Evolutionary conservation across 2,113 vertebrate species (phyloP), one percentile per base, ranked within the genome.

Genomic region (Heliornis fulica): DNA sequence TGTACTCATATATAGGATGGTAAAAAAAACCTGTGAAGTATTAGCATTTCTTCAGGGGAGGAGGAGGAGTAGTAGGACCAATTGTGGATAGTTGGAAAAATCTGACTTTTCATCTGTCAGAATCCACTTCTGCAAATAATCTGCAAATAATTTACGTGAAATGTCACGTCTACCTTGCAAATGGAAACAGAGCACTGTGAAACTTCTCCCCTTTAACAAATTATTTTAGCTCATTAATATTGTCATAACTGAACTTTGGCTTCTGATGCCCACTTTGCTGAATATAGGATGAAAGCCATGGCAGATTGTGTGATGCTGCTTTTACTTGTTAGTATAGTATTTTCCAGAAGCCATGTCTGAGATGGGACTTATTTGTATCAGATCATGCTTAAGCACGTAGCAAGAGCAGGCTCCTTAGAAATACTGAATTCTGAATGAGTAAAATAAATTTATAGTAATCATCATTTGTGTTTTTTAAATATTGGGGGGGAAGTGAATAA

Each of bases 401-500:
- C n/a, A 64, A 75, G 15, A 77, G 7, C 3, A n/a, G 5, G 7
- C 34, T 65, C 28, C 60, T 50, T 48, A 23, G 32, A 82, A 66
- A 38, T 57, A 28, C 51, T 59, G 29, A 2, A 28, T 64, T 90
- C 32, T 71, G 48, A 75, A 59, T 17, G 70, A 48, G 31, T 26
- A 56, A 40, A 78, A 46, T 28, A 28, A 50, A 14, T 59, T 41
- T 26, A 16, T 65, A 43, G 19, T 68, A 48, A 64, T 77, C 23
- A 38, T 7, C 28, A 13, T 51, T 56, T 15, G 15, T 61, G 19
- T 18, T 78, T 83, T 66, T 53, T 25, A 60, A 87, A 51, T 88
- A 61, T 1, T 40, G 18, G 60, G 20, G 4, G 0, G 1, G 1
- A 60, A 76, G 51, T 19, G 0, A 60, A 2, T 56, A 48, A 79